Evolutionary conservation across 2,797 vertebrate species (phyloP).

Genomic region (Anas bernieri): DNA sequence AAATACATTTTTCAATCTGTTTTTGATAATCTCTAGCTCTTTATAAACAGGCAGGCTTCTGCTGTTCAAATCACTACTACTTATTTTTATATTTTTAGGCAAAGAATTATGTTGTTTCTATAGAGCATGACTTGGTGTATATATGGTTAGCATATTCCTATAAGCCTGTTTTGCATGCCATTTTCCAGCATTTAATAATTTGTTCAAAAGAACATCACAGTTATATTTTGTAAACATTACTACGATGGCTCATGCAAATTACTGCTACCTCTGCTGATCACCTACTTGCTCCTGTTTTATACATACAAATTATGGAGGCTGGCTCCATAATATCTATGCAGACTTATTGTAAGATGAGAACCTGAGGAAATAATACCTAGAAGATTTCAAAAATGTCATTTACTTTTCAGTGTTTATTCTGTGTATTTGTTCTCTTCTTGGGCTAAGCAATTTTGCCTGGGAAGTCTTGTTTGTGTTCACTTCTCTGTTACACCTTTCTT

Average conservation of each 20-base stretch:
- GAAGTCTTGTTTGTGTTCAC: neutral
- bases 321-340: neutral
- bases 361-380: neutral
- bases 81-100: neutral
- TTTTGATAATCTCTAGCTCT: slow-evolving; percentile 39
- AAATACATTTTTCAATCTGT: slow-evolving; percentile 30
- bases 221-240: neutral
- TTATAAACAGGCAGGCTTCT: neutral
- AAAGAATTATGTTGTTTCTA: neutral
- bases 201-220: neutral
- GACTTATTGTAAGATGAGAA: neutral
- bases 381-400: neutral
- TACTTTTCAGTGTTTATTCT: neutral
- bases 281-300: neutral
- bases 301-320: neutral
- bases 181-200: neutral
- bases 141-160: neutral
- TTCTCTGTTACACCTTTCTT: accelerated
- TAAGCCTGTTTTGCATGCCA: neutral
- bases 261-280: neutral
- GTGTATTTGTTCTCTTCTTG: slow-evolving; percentile 2
- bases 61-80: slow-evolving; percentile 2
- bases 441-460: neutral
- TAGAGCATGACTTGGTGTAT: neutral
- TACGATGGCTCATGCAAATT: neutral